Base-by-base conservation (phyloP, 1,140 invertebrate genomes). In the Ceratina calcarata region DNA sequence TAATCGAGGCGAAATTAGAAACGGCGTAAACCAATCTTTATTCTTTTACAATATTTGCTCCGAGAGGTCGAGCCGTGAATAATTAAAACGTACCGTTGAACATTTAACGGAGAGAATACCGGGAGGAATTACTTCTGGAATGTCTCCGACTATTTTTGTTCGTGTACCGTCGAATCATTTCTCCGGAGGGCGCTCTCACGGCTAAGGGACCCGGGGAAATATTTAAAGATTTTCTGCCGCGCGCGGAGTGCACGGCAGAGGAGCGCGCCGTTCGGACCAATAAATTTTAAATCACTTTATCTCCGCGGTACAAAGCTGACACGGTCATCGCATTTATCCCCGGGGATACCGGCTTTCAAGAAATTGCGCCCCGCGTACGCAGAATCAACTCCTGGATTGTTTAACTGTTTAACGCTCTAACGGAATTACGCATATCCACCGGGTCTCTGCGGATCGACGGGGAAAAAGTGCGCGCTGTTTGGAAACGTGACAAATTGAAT, bases 271-370 rank as follows among this genome's bases (percentile, higher is more conserved):
- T 18, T 74, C 61, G 32, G n/a, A 18, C 13, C 18, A 45, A 53
- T 74, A 74, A 74, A 74, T 74, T 66, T 74, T 74, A 37, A 20
- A 74, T 74, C 72, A 18, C 49, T 74, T 74, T 74, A 74, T 74
- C 72, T 37, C n/a, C 61, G 27, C 61, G 49, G 20, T 37, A 37
- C 61, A 66, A 66, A 74, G 72, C 61, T 49, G 24, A 66, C 72
- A 24, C 7, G 51, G 62, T 74, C 72, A 37, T 55, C 51, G 72
- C 37, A 66, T 74, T 55, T 32, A 22, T 65, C 72, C 27, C 27
- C 18, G 10, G 49, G 27, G 61, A 8, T 57, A 18, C 0, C 49
- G 6, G 1, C n/a, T 0, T 18, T 13, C 13, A 45, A 15, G 61
- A 53, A 53, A 53, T 49, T 37, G 2, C 20, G 0, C 4, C 27